Percentiles rank a stretch among this genome's conserved stretches.
phyloP scores from a whole-genome alignment of 2,797 vertebrate species.

The Stomatorhinus walkeri region DNA sequence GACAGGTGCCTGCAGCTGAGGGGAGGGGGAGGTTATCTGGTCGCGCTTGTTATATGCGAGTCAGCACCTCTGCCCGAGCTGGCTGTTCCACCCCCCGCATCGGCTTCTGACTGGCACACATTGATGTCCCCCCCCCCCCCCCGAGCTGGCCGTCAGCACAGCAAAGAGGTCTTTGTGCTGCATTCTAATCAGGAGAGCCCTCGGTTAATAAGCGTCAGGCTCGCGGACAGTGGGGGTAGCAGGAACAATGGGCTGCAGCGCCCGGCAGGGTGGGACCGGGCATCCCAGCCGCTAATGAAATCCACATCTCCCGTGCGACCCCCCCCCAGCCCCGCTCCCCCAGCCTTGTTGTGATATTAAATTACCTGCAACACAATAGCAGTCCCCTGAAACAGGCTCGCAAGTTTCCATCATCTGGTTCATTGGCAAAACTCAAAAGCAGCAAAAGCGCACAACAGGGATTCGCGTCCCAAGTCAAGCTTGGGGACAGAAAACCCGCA shows the following conservation, averaged over 20 bases:
- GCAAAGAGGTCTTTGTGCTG: slow-evolving; percentile 60
- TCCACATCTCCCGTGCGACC: slow-evolving; percentile 31
- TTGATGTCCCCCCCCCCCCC: slow-evolving; percentile 31
- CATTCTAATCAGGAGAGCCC: background rate
- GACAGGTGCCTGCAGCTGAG: slow-evolving; percentile 28
- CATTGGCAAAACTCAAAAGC: slow-evolving; percentile 12
- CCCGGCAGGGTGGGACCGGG: slow-evolving; percentile 16
- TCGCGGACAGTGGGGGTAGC: slow-evolving; percentile 36
- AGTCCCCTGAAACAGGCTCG: slow-evolving; percentile 27
- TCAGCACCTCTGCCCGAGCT: slow-evolving; percentile 18
- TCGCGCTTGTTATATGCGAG: slow-evolving; percentile 28
- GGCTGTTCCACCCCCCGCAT: slow-evolving; percentile 25
- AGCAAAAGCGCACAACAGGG: slow-evolving; percentile 25
- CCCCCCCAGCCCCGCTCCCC: background rate
- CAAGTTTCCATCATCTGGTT: slow-evolving; percentile 31
- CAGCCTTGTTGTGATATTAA: slow-evolving; percentile 26
- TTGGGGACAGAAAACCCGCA: slow-evolving; percentile 10
- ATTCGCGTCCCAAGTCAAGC: background rate
- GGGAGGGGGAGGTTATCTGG: background rate
- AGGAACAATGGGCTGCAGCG: slow-evolving; percentile 50
- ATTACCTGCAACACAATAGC: slow-evolving; percentile 31
- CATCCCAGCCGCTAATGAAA: slow-evolving; percentile 48
- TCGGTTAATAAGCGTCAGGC: slow-evolving; percentile 15
- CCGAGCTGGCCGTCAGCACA: slow-evolving; percentile 48
- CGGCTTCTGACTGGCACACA: slow-evolving; percentile 35